Evolutionary conservation across 2,888 invertebrate species (phyloP), one percentile per base, ranked within the genome.

Genomic region (Archips xylosteana): DNA sequence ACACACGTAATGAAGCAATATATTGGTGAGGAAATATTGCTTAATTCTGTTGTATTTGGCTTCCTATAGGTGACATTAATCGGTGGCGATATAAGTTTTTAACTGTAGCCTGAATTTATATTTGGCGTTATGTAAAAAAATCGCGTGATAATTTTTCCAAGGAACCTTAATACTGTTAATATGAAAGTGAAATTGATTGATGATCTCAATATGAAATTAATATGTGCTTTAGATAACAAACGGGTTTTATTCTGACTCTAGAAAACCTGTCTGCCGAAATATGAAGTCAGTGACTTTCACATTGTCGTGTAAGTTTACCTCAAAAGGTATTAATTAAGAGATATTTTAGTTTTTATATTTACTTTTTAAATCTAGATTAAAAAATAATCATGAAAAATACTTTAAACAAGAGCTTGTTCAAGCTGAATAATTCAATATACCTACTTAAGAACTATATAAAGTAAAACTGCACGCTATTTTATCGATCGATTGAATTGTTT

Each of bases 1-100:
- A 83, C 70, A 80, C 84, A 83, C 81, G 84, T 87, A 87, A 88
- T 88, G 82, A 88, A 88, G 87, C 78, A 83, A 88, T 89, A 89
- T 88, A 82, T 87, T 87, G 75, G 79, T 77, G 82, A 76, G 79
- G 86, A 88, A 80, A 83, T 86, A 87, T 85, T 81, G 80, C 81
- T 85, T 81, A 79, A 85, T 86, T 75, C 68, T 61, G 63, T 62
- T 66, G 49, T 70, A 70, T 65, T 74, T 62, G 23, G 49, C 77
- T 76, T 78, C 75, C 79, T 80, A 79, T 75, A 65, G 76, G 74
- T 80, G 75, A 76, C 77, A 76, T 75, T 76, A 74, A 64, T 51
- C 75, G 77, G 74, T 77, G 74, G 76, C 75, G 75, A 74, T 76
- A 71, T 69, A 63, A 70, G 36, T 71, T 78, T 80, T 8, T 82